Evolutionary conservation across 2,888 invertebrate species (phyloP), one percentile per base, ranked within the genome.

Genomic region (Dichetophora obliterata): DNA sequence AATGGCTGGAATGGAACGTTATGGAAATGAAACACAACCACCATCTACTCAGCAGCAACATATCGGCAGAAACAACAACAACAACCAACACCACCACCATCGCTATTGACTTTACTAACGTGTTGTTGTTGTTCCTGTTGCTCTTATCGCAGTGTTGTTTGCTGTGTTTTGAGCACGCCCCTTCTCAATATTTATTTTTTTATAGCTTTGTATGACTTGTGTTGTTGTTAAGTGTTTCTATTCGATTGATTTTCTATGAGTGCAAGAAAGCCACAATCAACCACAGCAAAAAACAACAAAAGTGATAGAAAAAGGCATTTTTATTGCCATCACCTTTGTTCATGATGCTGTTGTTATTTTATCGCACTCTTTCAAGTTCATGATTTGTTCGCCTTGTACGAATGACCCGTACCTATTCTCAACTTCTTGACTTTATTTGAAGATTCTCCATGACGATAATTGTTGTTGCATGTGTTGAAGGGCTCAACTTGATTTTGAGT

Each of bases 21-120:
- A 24, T 74, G 66, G 54, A 34, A 74, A 9, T 54, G 52, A 24
- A 66, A 74, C 74, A 74, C 78, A 75, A 50, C 82, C 83, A 83
- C 84, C 85, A 65, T 27, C 19, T 52, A 8, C 9, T 50, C 63
- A 63, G 2, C 37, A 65, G 31, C 63, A 65, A 19, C 65, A 54
- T n/a, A 22, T 31, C 73, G 63, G 2, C 57, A 71, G 9, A 27
- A 48, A 50, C 43, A 68, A 68, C 19, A 50, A 11, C 50, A 24
- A 50, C 11, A 4, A 59, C 2, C 43, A 59, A 59, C 19, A 59
- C 27, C 14, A 50, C 59, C 43, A 72, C 61, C 48, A 61, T 24
- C 61, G 48, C 72, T 48, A 72, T 72, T 72, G 43, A 22, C 8
- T 16, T 19, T 16, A 31, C 43, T 24, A 24, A 8, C 31, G 11